Percentiles rank a stretch among this genome's conserved stretches.
Evolutionary conservation across 2,888 invertebrate species (phyloP).

Genomic region (Trissoscelio sp.): DNA sequence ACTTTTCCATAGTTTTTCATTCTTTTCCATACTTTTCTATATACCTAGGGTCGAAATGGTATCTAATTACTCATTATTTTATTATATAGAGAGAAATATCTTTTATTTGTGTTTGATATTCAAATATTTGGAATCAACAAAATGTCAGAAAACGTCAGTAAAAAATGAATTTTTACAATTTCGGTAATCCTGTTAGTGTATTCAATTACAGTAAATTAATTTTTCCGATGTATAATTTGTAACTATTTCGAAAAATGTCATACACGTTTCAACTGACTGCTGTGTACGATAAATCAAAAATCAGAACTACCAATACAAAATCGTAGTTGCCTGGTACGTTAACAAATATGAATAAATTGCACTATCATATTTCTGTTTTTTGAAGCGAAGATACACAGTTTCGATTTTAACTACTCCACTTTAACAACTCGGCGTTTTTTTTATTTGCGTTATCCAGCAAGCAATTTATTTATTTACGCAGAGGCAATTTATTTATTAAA

Average conservation of each 20-base stretch:
- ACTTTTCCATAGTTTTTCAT: no score
- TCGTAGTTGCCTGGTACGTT: background rate
- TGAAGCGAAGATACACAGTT: background rate
- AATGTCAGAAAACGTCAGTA: no score
- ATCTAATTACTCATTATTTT: no score
- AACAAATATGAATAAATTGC: conserved; percentile 17
- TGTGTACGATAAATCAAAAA: conserved; percentile 24
- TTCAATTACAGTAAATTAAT: background rate
- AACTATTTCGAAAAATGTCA: conserved; percentile 14
- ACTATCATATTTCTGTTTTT: conserved; percentile 17
- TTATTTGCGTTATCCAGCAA: conserved; percentile 16
- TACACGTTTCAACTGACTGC: background rate
- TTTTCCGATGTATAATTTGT: background rate
- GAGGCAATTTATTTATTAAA: no score
- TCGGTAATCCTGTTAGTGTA: no score
- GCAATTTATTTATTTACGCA: conserved; percentile 15
- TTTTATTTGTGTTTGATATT: no score
- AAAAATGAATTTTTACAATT: no score
- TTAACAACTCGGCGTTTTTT: conserved; percentile 13
- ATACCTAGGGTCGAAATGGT: no score
- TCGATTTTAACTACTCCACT: conserved; percentile 25
- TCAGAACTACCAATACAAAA: conserved; percentile 4
- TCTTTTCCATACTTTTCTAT: no score
- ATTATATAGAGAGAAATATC: no score
- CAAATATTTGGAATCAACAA: no score